Evolutionary conservation across 2,888 invertebrate genomes (phyloP).

Genomic region (Tipula unca): DNA sequence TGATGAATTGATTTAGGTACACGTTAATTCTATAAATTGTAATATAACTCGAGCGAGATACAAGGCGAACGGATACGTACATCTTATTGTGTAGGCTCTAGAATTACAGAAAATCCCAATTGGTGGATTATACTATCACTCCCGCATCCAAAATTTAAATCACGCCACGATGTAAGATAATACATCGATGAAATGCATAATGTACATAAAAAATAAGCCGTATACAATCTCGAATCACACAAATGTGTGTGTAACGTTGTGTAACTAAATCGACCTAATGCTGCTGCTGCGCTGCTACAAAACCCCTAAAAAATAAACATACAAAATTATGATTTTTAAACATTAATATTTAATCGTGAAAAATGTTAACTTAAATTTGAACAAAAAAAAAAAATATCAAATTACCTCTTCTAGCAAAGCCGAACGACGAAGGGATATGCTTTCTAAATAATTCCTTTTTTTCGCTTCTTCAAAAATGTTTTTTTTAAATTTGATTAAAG

Average conservation of each 20-base stretch:
- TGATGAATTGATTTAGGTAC: too few relatives aligned
- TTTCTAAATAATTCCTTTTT: slow-evolving; percentile 4
- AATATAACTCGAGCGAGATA: too few relatives aligned
- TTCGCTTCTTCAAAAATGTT: neutral
- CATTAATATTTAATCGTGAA: neutral
- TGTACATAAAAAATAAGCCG: neutral
- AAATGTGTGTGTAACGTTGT: neutral
- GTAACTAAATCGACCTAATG: neutral
- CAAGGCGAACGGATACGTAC: neutral
- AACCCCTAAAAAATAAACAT: neutral
- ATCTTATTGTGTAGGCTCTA: neutral
- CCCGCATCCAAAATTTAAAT: neutral
- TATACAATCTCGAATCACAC: neutral
- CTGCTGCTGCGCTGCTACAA: neutral
- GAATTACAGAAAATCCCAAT: too few relatives aligned
- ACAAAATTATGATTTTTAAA: neutral
- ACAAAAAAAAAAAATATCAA: neutral
- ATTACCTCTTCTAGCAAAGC: neutral
- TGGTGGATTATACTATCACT: too few relatives aligned
- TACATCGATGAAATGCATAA: neutral
- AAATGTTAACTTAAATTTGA: neutral
- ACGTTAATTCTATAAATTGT: too few relatives aligned
- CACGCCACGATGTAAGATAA: neutral
- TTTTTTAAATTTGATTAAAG: neutral
- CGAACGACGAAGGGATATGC: neutral